Conservation (phyloP, 2,113 vertebrate species). For the Daboia siamensis region DNA sequence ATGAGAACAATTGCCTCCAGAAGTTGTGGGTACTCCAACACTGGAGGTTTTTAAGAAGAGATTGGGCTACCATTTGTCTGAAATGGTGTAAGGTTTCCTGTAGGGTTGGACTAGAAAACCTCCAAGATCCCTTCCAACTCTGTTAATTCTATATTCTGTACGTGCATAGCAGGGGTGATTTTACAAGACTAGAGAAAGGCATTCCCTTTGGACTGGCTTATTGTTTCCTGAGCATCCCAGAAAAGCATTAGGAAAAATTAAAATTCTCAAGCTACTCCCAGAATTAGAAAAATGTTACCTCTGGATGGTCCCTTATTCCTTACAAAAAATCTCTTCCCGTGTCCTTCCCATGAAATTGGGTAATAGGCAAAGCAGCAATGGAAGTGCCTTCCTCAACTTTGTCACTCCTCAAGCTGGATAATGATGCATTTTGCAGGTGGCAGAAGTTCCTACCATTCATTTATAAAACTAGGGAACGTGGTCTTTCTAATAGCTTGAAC, state of each 20-base stretch:
- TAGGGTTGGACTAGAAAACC: neutral
- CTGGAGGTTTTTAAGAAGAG: neutral
- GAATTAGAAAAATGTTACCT: neutral
- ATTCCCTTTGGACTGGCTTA: neutral
- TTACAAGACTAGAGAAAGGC: neutral
- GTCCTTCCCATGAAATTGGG: neutral
- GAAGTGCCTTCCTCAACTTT: neutral
- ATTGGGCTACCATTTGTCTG: neutral
- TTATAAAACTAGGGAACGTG: neutral
- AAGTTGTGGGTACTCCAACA: neutral
- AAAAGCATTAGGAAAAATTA: neutral
- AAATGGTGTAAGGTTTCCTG: neutral
- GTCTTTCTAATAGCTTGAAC: neutral
- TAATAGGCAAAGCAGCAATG: neutral
- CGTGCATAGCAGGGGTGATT: neutral
- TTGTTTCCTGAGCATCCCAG: neutral
- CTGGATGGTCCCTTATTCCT: neutral
- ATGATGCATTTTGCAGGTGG: neutral
- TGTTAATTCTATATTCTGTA: neutral
- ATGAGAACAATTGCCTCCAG: neutral
- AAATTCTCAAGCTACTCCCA: neutral
- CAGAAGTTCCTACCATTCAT: neutral
- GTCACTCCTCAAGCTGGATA: neutral
- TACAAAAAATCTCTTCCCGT: neutral
- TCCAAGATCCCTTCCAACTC: neutral